These are phyloP conservation scores for Probosciger aterrimus DNA, from an alignment of 2,113 vertebrate genomes.

Conservation along the genomic window DNA sequence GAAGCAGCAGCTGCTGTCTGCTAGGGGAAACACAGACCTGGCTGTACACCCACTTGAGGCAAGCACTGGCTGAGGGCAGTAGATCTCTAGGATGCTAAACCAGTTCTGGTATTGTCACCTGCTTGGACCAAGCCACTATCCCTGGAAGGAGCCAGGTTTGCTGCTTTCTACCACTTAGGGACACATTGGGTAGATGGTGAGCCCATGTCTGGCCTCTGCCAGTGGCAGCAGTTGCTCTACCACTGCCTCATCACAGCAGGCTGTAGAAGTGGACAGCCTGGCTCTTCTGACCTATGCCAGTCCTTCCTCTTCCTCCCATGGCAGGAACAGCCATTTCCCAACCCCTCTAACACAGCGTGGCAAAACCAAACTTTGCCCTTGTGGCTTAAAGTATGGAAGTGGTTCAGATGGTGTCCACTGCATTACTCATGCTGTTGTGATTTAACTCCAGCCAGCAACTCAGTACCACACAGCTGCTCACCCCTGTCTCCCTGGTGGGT, in stretches of 20 bases:
- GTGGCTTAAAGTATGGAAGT: not conserved
- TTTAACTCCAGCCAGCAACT: not conserved
- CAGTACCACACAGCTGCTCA: not conserved
- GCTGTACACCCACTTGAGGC: not conserved
- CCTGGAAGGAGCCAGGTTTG: not conserved
- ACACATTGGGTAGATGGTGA: not conserved
- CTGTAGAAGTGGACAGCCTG: not conserved
- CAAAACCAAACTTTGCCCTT: not conserved
- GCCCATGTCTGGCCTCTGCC: not conserved
- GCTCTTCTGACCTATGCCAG: not conserved
- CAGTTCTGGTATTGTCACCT: not conserved
- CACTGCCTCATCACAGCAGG: rapidly evolving
- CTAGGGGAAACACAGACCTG: not conserved
- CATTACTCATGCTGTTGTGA: not conserved
- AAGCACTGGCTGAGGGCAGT: not conserved
- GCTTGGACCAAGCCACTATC: not conserved
- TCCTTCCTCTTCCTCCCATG: not conserved
- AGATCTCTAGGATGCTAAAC: not conserved
- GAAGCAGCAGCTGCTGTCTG: not conserved
- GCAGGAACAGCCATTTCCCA: not conserved
- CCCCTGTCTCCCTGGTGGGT: not conserved
- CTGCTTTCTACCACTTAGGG: not conserved
- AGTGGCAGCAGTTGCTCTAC: not conserved
- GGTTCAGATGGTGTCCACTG: not conserved
- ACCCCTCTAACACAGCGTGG: not conserved